These are phyloP conservation scores for Lasioglossum albipes DNA, from an alignment of 1,140 invertebrate species.

Conservation along the genomic window DNA sequence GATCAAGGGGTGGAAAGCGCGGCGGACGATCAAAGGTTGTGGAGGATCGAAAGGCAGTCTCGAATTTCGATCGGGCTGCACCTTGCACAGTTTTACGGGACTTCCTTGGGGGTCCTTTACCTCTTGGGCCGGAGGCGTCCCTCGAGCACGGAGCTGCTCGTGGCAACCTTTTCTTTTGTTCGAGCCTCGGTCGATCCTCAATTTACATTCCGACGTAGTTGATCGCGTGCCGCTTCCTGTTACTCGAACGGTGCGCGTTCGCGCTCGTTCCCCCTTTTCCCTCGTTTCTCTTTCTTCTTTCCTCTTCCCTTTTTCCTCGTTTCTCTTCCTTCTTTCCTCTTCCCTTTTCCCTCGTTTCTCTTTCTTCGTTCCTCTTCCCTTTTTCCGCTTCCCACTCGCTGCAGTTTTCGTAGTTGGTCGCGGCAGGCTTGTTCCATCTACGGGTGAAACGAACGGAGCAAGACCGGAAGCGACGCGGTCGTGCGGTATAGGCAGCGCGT, in stretches of 20 bases:
- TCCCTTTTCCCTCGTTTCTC: slow-evolving; percentile 9
- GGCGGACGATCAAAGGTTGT: too few species aligned
- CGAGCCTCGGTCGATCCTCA: slow-evolving; percentile 22
- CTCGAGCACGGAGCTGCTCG: not conserved
- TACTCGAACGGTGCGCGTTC: slow-evolving; percentile 12
- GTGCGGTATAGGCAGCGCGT: not conserved
- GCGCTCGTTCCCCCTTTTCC: not conserved
- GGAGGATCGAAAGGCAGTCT: not conserved
- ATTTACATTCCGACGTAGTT: slow-evolving; percentile 57
- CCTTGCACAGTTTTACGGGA: slow-evolving; percentile 12
- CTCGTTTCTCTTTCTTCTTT: slow-evolving; percentile 13
- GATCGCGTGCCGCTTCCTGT: slow-evolving; percentile 35
- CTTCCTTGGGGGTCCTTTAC: slow-evolving; percentile 33
- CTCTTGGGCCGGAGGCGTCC: not conserved
- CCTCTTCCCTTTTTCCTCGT: slow-evolving; percentile 11
- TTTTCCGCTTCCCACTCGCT: slow-evolving; percentile 15
- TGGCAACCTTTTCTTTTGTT: slow-evolving; percentile 16
- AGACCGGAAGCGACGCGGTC: not conserved
- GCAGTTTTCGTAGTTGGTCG: not conserved
- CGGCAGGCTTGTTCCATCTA: not conserved
- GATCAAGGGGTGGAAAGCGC: too few species aligned
- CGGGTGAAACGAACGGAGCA: not conserved
- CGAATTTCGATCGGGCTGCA: not conserved
- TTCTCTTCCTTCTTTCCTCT: slow-evolving; percentile 2
- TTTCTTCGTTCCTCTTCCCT: slow-evolving; percentile 11